Evolutionary conservation across 2,797 vertebrate genomes (phyloP).

Genomic region (Selene dorsalis): DNA sequence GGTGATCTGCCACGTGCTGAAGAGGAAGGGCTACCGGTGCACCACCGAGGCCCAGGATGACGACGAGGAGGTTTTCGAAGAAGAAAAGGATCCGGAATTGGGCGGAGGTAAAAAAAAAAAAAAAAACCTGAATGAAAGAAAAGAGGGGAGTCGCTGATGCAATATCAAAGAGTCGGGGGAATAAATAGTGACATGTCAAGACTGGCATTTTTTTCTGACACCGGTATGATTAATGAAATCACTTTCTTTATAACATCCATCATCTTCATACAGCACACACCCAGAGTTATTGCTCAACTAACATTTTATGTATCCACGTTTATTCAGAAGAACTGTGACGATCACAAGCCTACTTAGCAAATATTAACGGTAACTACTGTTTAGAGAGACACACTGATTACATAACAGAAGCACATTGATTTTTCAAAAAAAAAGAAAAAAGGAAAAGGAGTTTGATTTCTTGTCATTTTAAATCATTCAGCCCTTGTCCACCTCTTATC

Average conservation of each 20-base stretch:
- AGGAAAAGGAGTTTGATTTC: background rate
- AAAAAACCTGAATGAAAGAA: no score
- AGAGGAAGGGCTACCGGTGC: constrained; percentile 96
- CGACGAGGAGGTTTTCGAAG: constrained; percentile 51
- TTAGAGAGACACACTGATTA: background rate
- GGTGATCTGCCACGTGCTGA: constrained; percentile 94
- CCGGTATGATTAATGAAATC: no score
- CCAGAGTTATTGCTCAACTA: constrained; percentile 1
- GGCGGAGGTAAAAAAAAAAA: constrained; percentile 65
- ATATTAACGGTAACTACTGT: no score
- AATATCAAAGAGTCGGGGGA: background rate
- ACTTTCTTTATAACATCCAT: background rate
- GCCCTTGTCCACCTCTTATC: background rate
- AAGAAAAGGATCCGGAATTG: constrained; percentile 62
- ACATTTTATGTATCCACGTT: background rate
- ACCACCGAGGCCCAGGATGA: constrained; percentile 89
- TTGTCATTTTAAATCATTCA: background rate
- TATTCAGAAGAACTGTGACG: background rate
- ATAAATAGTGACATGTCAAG: background rate
- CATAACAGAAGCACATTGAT: no score
- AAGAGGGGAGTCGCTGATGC: background rate
- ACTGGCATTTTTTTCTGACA: no score
- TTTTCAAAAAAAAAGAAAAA: no score
- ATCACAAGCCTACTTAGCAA: no score
- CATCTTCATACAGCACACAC: constrained; percentile 3